phyloP scores from a whole-genome alignment of 2,797 vertebrate species.

The Eupleurogrammus muticus region DNA sequence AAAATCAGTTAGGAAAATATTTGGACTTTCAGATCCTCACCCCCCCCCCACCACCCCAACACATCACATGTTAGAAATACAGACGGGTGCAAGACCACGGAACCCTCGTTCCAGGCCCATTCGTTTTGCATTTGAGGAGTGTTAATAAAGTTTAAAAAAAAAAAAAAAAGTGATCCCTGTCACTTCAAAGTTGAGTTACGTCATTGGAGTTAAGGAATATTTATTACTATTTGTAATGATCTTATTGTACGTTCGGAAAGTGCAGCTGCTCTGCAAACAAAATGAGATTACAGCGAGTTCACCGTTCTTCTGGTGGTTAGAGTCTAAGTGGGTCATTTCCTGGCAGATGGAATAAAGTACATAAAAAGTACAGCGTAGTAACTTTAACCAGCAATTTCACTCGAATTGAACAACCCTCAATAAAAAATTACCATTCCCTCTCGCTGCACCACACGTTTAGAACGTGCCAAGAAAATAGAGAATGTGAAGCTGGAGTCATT shows the following conservation, averaged over 20 bases:
- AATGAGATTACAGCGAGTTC: slow-evolving; percentile 39
- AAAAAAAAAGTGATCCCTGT: neutral
- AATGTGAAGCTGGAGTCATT: slow-evolving; percentile 40
- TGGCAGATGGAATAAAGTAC: slow-evolving; percentile 42
- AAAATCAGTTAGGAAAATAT: slow-evolving; percentile 84
- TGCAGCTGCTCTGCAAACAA: slow-evolving; percentile 14
- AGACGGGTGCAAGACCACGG: too few relatives aligned
- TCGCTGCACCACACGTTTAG: slow-evolving; percentile 36
- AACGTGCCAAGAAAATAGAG: slow-evolving; percentile 15
- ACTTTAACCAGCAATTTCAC: slow-evolving; percentile 55
- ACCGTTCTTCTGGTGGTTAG: slow-evolving; percentile 43
- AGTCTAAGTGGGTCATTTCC: slow-evolving; percentile 62
- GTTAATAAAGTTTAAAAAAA: slow-evolving; percentile 13
- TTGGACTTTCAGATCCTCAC: slow-evolving; percentile 64
- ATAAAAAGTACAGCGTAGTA: slow-evolving; percentile 49
- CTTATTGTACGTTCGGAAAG: slow-evolving; percentile 1
- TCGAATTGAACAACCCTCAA: slow-evolving; percentile 43
- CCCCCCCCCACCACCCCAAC: slow-evolving; percentile 76
- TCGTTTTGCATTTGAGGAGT: neutral
- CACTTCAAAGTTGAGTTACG: neutral
- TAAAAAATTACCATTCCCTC: slow-evolving; percentile 43
- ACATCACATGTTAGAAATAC: slow-evolving; percentile 75
- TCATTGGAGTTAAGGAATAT: neutral
- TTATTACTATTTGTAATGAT: neutral
- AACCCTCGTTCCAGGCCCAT: slow-evolving; percentile 14